phyloP scores from a whole-genome alignment of 2,113 vertebrate genomes.

The Alces alces region DNA sequence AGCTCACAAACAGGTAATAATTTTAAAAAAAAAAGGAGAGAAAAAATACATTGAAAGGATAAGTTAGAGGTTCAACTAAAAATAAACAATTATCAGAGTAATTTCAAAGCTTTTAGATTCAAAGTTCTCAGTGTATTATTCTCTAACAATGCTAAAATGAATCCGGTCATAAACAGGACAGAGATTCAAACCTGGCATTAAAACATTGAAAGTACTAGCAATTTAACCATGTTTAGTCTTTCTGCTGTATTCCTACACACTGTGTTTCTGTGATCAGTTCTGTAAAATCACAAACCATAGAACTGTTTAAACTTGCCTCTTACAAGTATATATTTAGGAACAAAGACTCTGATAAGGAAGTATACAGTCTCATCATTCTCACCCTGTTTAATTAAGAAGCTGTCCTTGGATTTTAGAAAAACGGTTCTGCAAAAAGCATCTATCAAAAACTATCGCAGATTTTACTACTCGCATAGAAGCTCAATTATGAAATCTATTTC shows the following conservation, averaged over 20 bases:
- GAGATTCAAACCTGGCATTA: neutral
- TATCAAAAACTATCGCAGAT: neutral
- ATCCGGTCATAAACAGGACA: neutral
- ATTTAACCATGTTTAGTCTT: neutral
- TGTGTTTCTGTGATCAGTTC: neutral
- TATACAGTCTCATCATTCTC: neutral
- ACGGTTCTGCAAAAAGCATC: neutral
- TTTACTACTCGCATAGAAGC: neutral
- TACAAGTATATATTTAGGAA: neutral
- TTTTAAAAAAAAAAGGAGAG: neutral
- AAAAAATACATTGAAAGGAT: neutral
- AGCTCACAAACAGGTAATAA: neutral
- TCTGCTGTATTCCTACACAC: neutral
- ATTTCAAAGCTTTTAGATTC: neutral
- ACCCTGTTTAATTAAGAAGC: neutral
- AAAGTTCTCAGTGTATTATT: neutral
- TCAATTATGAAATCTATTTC: neutral
- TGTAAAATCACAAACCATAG: neutral
- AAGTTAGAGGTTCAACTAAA: neutral
- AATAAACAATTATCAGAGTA: neutral
- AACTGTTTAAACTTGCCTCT: neutral
- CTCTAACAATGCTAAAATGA: neutral
- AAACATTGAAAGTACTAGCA: neutral
- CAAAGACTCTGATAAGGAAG: neutral
- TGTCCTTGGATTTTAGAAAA: neutral